Percentiles rank a stretch among this genome's conserved stretches.
phyloP scores from a whole-genome alignment of 1,140 invertebrate genomes.

The Sarcophaga bullata region DNA sequence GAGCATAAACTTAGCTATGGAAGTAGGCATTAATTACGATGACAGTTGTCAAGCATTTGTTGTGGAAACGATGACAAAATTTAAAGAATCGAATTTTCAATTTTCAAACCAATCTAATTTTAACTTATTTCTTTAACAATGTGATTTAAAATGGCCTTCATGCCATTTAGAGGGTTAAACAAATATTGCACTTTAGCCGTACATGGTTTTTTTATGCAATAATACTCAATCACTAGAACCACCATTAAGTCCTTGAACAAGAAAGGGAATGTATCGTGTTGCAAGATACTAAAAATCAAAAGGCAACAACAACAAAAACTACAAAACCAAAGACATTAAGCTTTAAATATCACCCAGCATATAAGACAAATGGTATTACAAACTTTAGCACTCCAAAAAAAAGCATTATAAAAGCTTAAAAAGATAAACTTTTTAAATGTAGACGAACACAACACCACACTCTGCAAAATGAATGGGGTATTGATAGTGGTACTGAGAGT shows the following conservation, averaged over 20 bases:
- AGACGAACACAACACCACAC: background rate
- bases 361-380: background rate
- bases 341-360: constrained; percentile 9
- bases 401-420: background rate
- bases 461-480: background rate
- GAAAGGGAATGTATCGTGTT: constrained; percentile 17
- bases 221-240: constrained; percentile 26
- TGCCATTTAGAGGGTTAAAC: background rate
- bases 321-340: background rate
- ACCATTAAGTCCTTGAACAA: constrained; percentile 18
- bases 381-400: background rate
- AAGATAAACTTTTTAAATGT: constrained; percentile 11
- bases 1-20: too few species aligned
- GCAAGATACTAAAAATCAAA: background rate
- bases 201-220: background rate
- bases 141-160: background rate
- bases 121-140: too few species aligned
- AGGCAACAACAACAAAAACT: background rate
- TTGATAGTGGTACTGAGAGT: background rate
- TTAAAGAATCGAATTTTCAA: too few species aligned
- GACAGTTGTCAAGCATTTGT: too few species aligned
- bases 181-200: background rate
- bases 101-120: too few species aligned
- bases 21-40: too few species aligned
- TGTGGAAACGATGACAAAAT: too few species aligned